A percentile compares a stretch with the other conserved stretches of the same genome.
Evolutionary conservation across 2,888 invertebrate genomes (phyloP).

Genomic region (Pheosia gnoma): DNA sequence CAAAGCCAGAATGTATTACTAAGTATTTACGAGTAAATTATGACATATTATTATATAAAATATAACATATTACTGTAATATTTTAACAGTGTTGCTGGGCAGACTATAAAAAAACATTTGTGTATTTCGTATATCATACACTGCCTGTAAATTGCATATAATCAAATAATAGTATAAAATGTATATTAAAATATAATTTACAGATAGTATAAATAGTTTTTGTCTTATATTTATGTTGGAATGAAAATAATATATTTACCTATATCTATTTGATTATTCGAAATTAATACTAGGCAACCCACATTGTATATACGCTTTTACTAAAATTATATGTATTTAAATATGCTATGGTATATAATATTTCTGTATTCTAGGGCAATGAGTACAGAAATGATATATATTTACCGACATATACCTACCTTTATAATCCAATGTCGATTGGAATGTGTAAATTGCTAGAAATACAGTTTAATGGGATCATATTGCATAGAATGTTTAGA

Average conservation of each 20-base stretch:
- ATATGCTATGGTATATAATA: slow-evolving; percentile 39
- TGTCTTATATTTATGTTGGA: too few relatives aligned
- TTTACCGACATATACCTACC: not conserved
- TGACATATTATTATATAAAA: slow-evolving; percentile 17
- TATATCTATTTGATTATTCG: not conserved
- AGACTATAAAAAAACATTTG: slow-evolving; percentile 50
- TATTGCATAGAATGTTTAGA: slow-evolving; percentile 23
- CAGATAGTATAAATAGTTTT: not conserved
- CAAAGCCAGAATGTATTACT: not conserved
- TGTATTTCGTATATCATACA: slow-evolving; percentile 15
- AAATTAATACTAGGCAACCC: slow-evolving; percentile 44
- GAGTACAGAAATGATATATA: slow-evolving; percentile 64
- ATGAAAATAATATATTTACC: not conserved
- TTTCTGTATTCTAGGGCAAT: slow-evolving; percentile 79
- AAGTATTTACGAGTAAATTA: not conserved
- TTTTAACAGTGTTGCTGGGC: slow-evolving; percentile 48
- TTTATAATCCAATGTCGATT: not conserved
- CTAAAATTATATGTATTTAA: slow-evolving; percentile 14
- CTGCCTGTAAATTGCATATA: slow-evolving; percentile 11
- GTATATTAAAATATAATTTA: not conserved
- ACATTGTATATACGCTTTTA: slow-evolving; percentile 43
- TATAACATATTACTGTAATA: slow-evolving; percentile 9
- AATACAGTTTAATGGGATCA: slow-evolving; percentile 37
- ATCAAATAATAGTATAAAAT: not conserved
- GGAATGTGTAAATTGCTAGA: not conserved